Conservation (phyloP, 1,140 invertebrate species). For the Drosophila orena region DNA sequence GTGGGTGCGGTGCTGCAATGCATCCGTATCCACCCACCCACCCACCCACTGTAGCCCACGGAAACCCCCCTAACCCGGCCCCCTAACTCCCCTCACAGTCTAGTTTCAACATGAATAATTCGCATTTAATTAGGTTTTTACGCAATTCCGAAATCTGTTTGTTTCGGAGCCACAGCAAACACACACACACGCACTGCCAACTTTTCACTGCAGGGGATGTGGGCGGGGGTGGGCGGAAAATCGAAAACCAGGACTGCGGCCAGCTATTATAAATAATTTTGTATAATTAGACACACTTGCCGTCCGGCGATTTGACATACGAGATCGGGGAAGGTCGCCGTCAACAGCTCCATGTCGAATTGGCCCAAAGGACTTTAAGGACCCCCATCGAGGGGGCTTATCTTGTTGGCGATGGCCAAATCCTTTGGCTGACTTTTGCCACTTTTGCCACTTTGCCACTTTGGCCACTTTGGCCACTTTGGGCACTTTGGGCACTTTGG, state of each 20-base stretch:
- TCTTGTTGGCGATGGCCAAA: slow-evolving; percentile 48
- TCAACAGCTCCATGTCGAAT: slow-evolving; percentile 42
- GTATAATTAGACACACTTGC: slow-evolving; percentile 80
- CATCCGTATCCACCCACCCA: slow-evolving; percentile 29
- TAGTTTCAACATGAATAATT: slow-evolving; percentile 74
- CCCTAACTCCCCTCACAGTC: slow-evolving; percentile 25
- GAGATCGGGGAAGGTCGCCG: slow-evolving; percentile 28
- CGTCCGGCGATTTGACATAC: slow-evolving; percentile 71
- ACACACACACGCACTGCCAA: slow-evolving; percentile 5
- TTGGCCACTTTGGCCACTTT: slow-evolving; percentile 14
- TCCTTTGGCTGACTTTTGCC: slow-evolving; percentile 55
- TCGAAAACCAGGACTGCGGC: slow-evolving; percentile 38
- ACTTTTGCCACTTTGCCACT: slow-evolving; percentile 14
- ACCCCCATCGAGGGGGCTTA: slow-evolving; percentile 30
- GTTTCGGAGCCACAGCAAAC: slow-evolving; percentile 36
- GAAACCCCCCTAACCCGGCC: too few species aligned
- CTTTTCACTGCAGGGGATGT: neutral
- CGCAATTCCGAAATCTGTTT: slow-evolving; percentile 66
- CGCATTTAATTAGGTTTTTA: slow-evolving; percentile 82
- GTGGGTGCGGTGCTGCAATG: slow-evolving; percentile 40
- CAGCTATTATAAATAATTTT: slow-evolving; percentile 81
- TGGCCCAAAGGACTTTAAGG: slow-evolving; percentile 18
- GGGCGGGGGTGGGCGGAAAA: neutral
- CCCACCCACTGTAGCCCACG: neutral
- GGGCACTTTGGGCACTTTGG: slow-evolving; percentile 17